Evolutionary conservation across 2,888 invertebrate species (phyloP), one percentile per base, ranked within the genome.

Genomic region (Platynereis dumerilii): DNA sequence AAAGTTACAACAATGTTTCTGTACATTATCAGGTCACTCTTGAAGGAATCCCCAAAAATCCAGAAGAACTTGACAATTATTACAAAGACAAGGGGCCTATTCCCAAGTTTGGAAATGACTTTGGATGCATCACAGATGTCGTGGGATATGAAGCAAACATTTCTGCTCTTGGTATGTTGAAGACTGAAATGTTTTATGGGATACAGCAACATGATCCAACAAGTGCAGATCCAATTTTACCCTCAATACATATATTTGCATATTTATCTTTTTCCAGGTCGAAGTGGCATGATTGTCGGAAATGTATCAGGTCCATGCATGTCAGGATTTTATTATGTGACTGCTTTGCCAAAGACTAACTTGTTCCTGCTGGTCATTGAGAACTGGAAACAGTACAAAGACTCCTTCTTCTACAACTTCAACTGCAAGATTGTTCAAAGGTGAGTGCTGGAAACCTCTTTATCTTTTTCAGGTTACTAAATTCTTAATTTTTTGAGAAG

Each of bases 271-370:
- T 5, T 67, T 75, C 1, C 74, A 82, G 82, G 79, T 39, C 76
- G 79, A 1, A 83, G 83, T 73, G 76, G 79, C 45, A 83, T 84
- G 83, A 75, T 84, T 17, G 81, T 82, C 15, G 84, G 84, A 3
- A 84, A 84, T 73, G 83, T 84, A 3, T 81, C 81, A 2, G 85
- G 85, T 1, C 85, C 85, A 0, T 85, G 85, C 70, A 85, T 84
- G 83, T 82, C 82, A 17, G 85, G 85, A 2, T 85, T 83, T 71
- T 85, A 85, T 72, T 85, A 85, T 70, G 82, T 85, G 15, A 82
- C 81, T 2, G 78, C 80, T 1, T 73, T 85, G 60, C 83, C 83
- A 2, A 80, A 80, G 62, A 85, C 85, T 28, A 85, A 85, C 67
- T 76, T 85, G 2, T 85, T 83, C 64, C 73, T 85, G 22, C 74